Percentiles rank a stretch among this genome's conserved stretches.
phyloP scores from a whole-genome alignment of 2,113 vertebrate genomes.

The Columba janthina region DNA sequence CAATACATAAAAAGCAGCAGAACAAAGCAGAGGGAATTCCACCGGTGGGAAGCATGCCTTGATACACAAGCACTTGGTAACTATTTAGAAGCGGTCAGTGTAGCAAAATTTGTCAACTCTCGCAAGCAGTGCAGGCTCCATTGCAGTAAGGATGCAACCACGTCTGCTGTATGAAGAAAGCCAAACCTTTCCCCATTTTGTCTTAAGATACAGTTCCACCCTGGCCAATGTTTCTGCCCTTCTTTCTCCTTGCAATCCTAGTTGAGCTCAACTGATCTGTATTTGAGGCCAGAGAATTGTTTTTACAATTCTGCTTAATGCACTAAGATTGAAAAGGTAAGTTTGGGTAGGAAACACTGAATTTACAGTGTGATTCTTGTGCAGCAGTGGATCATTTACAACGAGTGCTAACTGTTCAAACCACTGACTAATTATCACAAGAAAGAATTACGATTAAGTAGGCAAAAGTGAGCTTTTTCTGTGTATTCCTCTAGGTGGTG shows the following conservation, averaged over 20 bases:
- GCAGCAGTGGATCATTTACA: not conserved
- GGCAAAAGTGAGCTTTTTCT: not conserved
- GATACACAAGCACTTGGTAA: not conserved
- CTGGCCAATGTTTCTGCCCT: not conserved
- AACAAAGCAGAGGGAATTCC: slow-evolving; percentile 19
- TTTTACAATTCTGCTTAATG: not conserved
- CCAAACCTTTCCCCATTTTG: not conserved
- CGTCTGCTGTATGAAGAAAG: not conserved
- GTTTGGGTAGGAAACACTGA: not conserved
- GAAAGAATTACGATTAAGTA: not conserved
- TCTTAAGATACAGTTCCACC: not conserved
- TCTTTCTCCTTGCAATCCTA: not conserved
- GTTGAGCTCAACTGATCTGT: not conserved
- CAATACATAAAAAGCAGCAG: slow-evolving; percentile 17
- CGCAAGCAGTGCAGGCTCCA: slow-evolving; percentile 16
- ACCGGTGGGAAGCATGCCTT: slow-evolving; percentile 26
- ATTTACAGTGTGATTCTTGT: not conserved
- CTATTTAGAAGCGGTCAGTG: not conserved
- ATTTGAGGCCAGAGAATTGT: not conserved
- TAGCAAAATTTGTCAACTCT: not conserved
- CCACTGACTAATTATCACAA: not conserved
- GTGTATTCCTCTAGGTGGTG: slow-evolving; percentile 16
- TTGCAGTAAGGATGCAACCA: slow-evolving; percentile 6
- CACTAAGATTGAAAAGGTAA: not conserved
- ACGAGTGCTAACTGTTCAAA: not conserved